Conservation (phyloP, 2,797 vertebrate species). For the Coregonus ussuriensis region DNA sequence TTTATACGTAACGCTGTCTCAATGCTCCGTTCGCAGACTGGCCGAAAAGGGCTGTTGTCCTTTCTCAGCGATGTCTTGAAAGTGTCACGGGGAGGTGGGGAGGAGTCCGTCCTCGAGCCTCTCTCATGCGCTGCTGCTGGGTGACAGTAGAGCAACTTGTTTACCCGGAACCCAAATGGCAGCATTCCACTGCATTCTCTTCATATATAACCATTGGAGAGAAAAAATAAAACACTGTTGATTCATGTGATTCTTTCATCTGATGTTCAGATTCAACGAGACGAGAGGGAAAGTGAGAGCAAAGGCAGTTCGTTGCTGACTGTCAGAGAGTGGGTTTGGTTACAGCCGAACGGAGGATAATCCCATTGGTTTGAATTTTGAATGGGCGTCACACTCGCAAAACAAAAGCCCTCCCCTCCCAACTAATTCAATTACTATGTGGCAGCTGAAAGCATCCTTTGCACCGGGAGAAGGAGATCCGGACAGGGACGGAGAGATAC, state of each 20-base stretch:
- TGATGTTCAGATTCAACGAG: slow-evolving; percentile 69
- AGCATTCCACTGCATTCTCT: slow-evolving; percentile 68
- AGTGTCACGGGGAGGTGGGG: slow-evolving; percentile 69
- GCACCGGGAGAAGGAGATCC: slow-evolving; percentile 49
- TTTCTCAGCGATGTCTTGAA: slow-evolving; percentile 43
- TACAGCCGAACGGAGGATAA: slow-evolving; percentile 71
- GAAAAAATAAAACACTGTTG: slow-evolving; percentile 42
- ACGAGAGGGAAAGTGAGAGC: slow-evolving; percentile 63
- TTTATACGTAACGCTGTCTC: slow-evolving; percentile 22
- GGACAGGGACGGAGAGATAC: slow-evolving; percentile 51
- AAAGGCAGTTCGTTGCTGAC: slow-evolving; percentile 73
- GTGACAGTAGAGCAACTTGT: slow-evolving; percentile 58
- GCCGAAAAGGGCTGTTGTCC: slow-evolving; percentile 46
- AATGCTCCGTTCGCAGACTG: slow-evolving; percentile 26
- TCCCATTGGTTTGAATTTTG: slow-evolving; percentile 82
- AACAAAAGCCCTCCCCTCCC: slow-evolving; percentile 74
- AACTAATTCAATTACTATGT: slow-evolving; percentile 89
- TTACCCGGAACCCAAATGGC: slow-evolving; percentile 53
- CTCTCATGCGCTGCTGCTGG: slow-evolving; percentile 60
- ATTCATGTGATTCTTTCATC: slow-evolving; percentile 73
- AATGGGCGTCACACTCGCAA: slow-evolving; percentile 77
- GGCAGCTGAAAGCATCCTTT: slow-evolving; percentile 62
- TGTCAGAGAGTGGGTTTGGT: slow-evolving; percentile 72
- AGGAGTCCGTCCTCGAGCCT: slow-evolving; percentile 63
- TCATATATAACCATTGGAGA: slow-evolving; percentile 66